Base-by-base conservation (phyloP, 2,113 vertebrate genomes). In the Panurus biarmicus region DNA sequence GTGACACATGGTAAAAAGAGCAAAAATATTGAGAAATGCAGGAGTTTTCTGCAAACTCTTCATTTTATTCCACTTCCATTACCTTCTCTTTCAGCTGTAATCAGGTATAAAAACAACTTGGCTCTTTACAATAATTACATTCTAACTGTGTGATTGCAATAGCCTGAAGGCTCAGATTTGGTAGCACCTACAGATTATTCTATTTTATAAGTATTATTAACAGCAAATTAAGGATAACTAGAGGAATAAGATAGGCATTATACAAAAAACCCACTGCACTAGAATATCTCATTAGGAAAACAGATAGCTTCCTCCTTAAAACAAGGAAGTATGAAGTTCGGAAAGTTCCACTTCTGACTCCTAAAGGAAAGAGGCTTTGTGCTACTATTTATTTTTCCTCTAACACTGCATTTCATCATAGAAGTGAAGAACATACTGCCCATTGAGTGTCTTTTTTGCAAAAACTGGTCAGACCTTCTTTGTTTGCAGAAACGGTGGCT, bases 201-300 rank as follows among this genome's bases (percentile, higher is more conserved):
- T 95, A 89, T 82, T 95, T 89, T 84, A 28, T 81, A 94, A 85
- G 71, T 65, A 64, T 93, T 95, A 95, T 89, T 94, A 96, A 94
- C 96, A 96, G 64, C 33, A 92, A 92, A 94, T 78, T 28, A 93
- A 96, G 66, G 54, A 85, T 94, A 95, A 83, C 54, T 79, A 85
- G 67, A 56, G 79, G 85, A 95, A 79, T 58, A 78, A 77, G 70
- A 89, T 74, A 61, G 94, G 54, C 62, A 78, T 94, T 72, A 66
- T 29, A 90, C 38, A 71, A 56, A 70, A 82, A 79, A 19, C 47
- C 2, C 51, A 50, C 42, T 69, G 33, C 21, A 67, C 31, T 58
- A 47, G 33, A 93, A 76, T n/a, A 51, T 8, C 71, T 87, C 78
- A 54, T 58, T 50, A 90, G 29, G 42, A 79, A 91, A 73, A 94